A percentile compares a stretch with the other conserved stretches of the same genome.
Conservation (phyloP, 2,888 invertebrate genomes). For the Megamerina dolium region DNA sequence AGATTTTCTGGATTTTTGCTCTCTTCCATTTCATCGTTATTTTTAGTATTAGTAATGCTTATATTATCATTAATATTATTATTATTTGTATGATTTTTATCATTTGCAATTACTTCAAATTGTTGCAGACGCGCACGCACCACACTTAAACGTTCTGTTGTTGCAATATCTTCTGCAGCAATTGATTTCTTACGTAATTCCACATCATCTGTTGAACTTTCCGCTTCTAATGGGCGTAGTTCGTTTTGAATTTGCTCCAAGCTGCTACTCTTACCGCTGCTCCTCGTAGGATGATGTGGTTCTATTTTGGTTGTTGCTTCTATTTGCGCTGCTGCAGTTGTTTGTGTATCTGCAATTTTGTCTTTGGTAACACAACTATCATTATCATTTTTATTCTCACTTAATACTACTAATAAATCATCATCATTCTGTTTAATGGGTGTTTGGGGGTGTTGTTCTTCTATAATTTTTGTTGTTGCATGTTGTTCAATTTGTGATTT, state of each 20-base stretch:
- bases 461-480: conserved; percentile 8
- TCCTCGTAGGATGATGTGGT: conserved; percentile 1
- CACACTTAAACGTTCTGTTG: conserved; percentile 32
- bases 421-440: conserved; percentile 5
- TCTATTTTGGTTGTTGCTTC: neutral
- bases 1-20: too few species aligned
- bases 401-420: conserved; percentile 23
- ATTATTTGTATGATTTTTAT: conserved; percentile 24
- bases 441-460: conserved; percentile 6
- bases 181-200: conserved; percentile 17
- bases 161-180: conserved; percentile 23
- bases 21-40: neutral
- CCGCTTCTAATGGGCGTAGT: conserved; percentile 2
- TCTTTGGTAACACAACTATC: conserved; percentile 38
- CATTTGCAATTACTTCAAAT: conserved; percentile 36
- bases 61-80: conserved; percentile 16
- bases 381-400: conserved; percentile 33
- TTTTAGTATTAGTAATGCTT: conserved; percentile 1
- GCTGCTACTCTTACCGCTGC: neutral
- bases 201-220: conserved; percentile 14
- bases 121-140: conserved; percentile 39
- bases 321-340: conserved; percentile 18
- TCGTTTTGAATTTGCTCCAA: conserved; percentile 4
- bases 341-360: conserved; percentile 26
- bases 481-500: neutral